These are phyloP conservation scores for Geophilus truncorum DNA, from an alignment of 2,888 invertebrate genomes.

Conservation along the genomic window DNA sequence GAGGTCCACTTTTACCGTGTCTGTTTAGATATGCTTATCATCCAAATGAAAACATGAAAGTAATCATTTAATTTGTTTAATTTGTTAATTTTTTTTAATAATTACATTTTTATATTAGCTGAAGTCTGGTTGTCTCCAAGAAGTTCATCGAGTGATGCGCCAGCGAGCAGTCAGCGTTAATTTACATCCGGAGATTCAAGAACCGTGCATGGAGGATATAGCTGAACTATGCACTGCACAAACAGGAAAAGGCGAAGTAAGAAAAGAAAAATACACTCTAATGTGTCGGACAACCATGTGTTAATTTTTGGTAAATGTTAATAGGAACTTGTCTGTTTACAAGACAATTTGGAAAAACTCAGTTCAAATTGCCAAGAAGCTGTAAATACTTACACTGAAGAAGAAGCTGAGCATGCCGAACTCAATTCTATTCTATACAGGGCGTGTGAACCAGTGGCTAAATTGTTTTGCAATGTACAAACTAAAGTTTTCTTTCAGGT, in stretches of 20 bases:
- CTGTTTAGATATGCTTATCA: constrained; percentile 63
- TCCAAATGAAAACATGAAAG: constrained; percentile 42
- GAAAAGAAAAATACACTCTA: too few species aligned
- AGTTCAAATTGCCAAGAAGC: constrained; percentile 61
- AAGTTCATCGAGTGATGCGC: constrained; percentile 86
- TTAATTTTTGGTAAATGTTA: too few species aligned
- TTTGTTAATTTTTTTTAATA: neutral
- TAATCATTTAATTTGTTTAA: neutral
- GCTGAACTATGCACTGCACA: constrained; percentile 75
- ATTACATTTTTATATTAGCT: constrained; percentile 47
- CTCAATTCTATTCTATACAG: constrained; percentile 80
- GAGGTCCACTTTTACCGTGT: constrained; percentile 81
- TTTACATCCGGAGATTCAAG: constrained; percentile 89
- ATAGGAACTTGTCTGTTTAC: constrained; percentile 85
- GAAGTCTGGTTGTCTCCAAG: constrained; percentile 54
- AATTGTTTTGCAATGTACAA: constrained; percentile 62
- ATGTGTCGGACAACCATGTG: too few species aligned
- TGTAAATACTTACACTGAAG: constrained; percentile 79
- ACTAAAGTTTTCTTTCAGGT: neutral
- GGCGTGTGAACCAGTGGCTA: constrained; percentile 75
- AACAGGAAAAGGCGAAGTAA: constrained; percentile 72
- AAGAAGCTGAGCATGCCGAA: constrained; percentile 80
- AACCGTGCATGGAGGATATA: constrained; percentile 79
- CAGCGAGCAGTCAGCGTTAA: constrained; percentile 88
- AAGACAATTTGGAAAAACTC: constrained; percentile 56